Evolutionary conservation across 92 coral and sea anemone species (phyloP), one percentile per base, ranked within the genome.

Genomic region (Pocillopora grandis): DNA sequence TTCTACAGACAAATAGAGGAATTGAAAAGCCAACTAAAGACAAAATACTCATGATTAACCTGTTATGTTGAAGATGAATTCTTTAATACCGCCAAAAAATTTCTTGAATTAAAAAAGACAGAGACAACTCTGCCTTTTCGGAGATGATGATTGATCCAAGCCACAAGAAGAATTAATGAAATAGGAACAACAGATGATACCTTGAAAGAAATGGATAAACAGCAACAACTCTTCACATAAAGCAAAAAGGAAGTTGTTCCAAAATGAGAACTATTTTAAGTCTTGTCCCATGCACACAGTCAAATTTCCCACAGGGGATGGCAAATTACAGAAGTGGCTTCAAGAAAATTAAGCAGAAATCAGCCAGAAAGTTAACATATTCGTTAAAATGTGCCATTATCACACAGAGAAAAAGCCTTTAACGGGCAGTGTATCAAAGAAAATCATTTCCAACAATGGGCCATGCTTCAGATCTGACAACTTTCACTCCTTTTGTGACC

Each of bases 381-480:
- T 84, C 23, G 66, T 76, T 1, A 36, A 63, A 18, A 11, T 89
- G 59, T 85, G 92, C 69, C 72, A 48, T 17, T 68, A 48, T 31
- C 90, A 78, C 42, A 66, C 76, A 15, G 86, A 78, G 58, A 35
- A 88, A 19, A 88, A 71, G 67, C 63, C 91, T 16, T 68, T 88
- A 3, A 88, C 91, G 12, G 62, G 65, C 42, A 76, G 75, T 76
- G 88, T 75, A 23, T 23, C 27, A 23, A 84, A 84, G 77, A 87
- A 79, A 58, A 87, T 87, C 83, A 83, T 84, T 42, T 90, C 91
- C 0, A 85, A 87, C 87, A 90, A 87, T 84, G 91, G 93, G 72
- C 91, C 91, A n/a, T 87, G 94, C 85, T 88, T 91, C 85, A 72
- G 17, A 63, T 87, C 93, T 59, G 76, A 86, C 5, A 73, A 71